Percentiles rank a stretch among this genome's conserved stretches.
phyloP scores from a whole-genome alignment of 1,140 invertebrate species.

The Ceratitis capitata region DNA sequence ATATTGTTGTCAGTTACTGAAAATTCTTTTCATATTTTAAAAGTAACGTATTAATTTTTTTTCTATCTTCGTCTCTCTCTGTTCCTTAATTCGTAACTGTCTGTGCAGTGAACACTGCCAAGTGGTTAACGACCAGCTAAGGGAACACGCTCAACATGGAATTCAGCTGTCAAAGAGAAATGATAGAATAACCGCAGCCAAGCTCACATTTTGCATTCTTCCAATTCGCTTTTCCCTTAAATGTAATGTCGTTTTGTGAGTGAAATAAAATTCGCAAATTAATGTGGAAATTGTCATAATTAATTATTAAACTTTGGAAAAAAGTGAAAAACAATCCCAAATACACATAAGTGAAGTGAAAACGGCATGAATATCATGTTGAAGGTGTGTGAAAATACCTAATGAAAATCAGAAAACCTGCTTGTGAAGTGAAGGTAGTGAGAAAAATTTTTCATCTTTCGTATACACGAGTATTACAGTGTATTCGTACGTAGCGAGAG shows the following conservation, averaged over 20 bases:
- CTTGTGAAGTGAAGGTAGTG: constrained; percentile 32
- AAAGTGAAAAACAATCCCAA: constrained; percentile 9
- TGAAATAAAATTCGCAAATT: neutral
- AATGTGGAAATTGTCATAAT: neutral
- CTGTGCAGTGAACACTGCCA: neutral
- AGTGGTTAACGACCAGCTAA: neutral
- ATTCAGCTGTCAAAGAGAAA: neutral
- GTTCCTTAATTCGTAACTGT: neutral
- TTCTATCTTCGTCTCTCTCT: no score
- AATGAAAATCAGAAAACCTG: constrained; percentile 41
- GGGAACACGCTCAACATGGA: neutral
- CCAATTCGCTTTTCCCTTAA: neutral
- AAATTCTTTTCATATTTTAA: neutral
- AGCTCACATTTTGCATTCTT: constrained; percentile 9
- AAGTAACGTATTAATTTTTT: neutral
- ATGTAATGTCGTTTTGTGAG: neutral
- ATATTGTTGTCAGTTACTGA: no score
- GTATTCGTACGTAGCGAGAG: constrained; percentile 2
- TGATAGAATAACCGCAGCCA: neutral
- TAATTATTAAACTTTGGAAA: constrained; percentile 32
- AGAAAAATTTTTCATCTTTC: constrained; percentile 29
- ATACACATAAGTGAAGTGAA: neutral
- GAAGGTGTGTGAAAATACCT: neutral
- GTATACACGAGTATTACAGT: constrained; percentile 33
- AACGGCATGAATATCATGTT: neutral